Conservation (phyloP, 2,113 vertebrate genomes). For the Notiomystis cincta region DNA sequence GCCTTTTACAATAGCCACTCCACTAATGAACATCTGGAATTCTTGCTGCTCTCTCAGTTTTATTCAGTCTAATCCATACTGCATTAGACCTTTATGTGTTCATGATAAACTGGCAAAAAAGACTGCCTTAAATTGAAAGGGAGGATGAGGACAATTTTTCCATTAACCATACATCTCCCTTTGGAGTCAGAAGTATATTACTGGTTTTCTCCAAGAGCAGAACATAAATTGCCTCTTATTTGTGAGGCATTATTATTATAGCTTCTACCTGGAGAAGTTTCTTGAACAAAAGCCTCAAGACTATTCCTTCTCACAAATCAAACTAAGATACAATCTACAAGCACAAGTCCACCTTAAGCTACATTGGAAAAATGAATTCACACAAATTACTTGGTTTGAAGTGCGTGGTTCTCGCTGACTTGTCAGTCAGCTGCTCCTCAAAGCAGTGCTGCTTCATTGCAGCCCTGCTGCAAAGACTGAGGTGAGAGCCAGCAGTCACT, state of each 20-base stretch:
- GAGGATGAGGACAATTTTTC: slow-evolving; percentile 68
- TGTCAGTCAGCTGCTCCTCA: neutral
- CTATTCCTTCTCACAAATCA: neutral
- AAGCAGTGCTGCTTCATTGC: neutral
- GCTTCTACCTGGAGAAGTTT: slow-evolving; percentile 29
- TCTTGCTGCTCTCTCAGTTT: slow-evolving; percentile 6
- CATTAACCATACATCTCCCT: slow-evolving; percentile 71
- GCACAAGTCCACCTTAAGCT: neutral
- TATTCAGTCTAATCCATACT: slow-evolving; percentile 13
- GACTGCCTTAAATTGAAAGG: slow-evolving; percentile 64
- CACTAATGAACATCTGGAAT: slow-evolving; percentile 44
- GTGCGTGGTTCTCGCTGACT: neutral
- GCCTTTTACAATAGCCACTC: slow-evolving; percentile 2
- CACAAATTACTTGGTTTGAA: neutral
- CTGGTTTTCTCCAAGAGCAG: slow-evolving; percentile 48
- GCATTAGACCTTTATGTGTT: slow-evolving; percentile 59
- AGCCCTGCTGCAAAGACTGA: neutral
- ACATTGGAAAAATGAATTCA: neutral
- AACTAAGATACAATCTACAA: neutral
- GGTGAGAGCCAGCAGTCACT: neutral
- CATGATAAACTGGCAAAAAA: slow-evolving; percentile 60
- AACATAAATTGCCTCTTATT: slow-evolving; percentile 58
- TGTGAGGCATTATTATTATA: slow-evolving; percentile 53
- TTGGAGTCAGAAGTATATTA: slow-evolving; percentile 59
- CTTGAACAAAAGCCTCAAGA: slow-evolving; percentile 34